Conservation (phyloP, 2,113 vertebrate genomes). For the Zapornia atra region DNA sequence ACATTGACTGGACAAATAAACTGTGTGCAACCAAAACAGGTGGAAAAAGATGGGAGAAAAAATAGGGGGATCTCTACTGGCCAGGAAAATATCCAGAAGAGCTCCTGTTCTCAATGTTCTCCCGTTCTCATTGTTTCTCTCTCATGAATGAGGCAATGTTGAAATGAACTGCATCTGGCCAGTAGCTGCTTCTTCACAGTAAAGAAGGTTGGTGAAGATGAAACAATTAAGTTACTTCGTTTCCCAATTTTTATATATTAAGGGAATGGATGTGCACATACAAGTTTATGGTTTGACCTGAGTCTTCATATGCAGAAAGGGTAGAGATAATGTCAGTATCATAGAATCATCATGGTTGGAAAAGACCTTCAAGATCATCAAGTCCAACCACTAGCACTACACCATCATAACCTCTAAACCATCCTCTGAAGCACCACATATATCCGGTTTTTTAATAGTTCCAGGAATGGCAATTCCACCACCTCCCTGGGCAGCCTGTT, state of each 20-base stretch:
- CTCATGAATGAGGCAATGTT: not conserved
- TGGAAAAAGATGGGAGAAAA: not conserved
- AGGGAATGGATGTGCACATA: not conserved
- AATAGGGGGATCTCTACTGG: not conserved
- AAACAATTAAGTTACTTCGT: not conserved
- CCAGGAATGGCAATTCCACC: too few relatives aligned
- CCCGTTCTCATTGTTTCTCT: not conserved
- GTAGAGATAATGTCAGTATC: not conserved
- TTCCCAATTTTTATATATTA: accelerated
- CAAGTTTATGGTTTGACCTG: not conserved
- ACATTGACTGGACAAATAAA: not conserved
- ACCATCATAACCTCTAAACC: too few relatives aligned
- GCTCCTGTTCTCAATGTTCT: not conserved
- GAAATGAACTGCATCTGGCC: not conserved
- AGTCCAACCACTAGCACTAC: too few relatives aligned
- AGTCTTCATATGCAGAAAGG: not conserved
- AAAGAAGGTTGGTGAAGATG: not conserved
- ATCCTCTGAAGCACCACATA: too few relatives aligned
- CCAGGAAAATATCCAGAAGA: not conserved
- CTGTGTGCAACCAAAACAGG: accelerated
- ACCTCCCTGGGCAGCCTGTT: too few relatives aligned
- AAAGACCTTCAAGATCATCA: too few relatives aligned
- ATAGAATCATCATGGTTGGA: too few relatives aligned
- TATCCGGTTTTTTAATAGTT: too few relatives aligned
- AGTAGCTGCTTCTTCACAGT: not conserved